Conservation (phyloP, 2,113 vertebrate species). For the Saguinus midas region DNA sequence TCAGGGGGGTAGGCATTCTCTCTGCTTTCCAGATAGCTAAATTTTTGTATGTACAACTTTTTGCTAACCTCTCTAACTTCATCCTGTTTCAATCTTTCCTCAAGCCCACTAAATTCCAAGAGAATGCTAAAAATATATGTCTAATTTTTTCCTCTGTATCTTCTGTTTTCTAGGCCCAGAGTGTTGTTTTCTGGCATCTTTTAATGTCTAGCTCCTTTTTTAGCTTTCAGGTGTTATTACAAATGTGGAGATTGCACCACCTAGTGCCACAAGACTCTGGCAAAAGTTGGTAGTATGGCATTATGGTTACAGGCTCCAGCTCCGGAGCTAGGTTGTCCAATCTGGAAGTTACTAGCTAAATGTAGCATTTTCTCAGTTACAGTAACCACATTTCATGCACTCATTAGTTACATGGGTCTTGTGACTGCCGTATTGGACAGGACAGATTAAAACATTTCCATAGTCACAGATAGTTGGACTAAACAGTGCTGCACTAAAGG, state of each 20-base stretch:
- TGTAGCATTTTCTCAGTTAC: not conserved
- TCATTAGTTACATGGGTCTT: not conserved
- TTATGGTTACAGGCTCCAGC: too few relatives aligned
- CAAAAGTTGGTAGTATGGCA: not conserved
- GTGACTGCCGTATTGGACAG: not conserved
- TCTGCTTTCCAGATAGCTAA: not conserved
- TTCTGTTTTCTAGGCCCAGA: not conserved
- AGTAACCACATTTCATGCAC: not conserved
- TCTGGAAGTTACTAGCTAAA: not conserved
- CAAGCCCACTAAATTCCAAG: not conserved
- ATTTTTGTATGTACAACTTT: not conserved
- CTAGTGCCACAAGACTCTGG: accelerated
- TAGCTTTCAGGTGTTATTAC: not conserved
- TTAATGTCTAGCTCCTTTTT: not conserved
- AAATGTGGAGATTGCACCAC: not conserved
- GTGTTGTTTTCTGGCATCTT: not conserved
- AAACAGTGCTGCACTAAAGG: not conserved
- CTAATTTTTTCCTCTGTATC: not conserved
- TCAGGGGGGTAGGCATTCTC: too few relatives aligned
- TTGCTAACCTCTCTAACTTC: not conserved
- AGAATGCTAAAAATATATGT: not conserved
- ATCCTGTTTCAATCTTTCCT: not conserved
- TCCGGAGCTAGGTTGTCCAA: not conserved
- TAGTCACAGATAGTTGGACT: not conserved
- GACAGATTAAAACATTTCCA: not conserved